These are phyloP conservation scores for Polyergus mexicanus DNA, from an alignment of 1,140 invertebrate species.

Conservation along the genomic window DNA sequence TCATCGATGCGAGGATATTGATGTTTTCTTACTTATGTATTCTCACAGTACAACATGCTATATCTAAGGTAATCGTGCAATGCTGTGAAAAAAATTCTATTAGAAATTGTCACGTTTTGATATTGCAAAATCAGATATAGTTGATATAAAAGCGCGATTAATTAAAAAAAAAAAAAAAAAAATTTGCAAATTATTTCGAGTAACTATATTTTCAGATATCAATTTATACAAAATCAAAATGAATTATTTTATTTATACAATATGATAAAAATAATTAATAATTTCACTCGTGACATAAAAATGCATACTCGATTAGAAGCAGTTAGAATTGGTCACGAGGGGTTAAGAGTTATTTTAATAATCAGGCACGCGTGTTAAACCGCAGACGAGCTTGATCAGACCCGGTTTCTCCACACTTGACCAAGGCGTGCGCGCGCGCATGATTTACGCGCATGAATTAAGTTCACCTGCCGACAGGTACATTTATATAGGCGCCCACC, in stretches of 20 bases:
- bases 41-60: not conserved
- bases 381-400: constrained; percentile 67
- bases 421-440: constrained; percentile 46
- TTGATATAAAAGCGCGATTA: not conserved
- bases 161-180: no score
- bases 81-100: not conserved
- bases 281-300: not conserved
- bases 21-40: not conserved
- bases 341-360: constrained; percentile 54
- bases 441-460: constrained; percentile 75
- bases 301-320: constrained; percentile 8
- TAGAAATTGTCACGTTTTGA: not conserved
- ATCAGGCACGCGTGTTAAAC: constrained; percentile 61
- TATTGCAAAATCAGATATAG: not conserved
- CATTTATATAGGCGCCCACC: constrained; percentile 42
- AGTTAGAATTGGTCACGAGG: not conserved
- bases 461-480: constrained; percentile 69
- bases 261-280: constrained; percentile 1
- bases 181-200: not conserved
- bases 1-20: constrained; percentile 32
- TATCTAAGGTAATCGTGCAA: not conserved
- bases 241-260: not conserved
- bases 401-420: constrained; percentile 64
- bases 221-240: not conserved
- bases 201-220: not conserved